Evolutionary conservation across 2,888 invertebrate genomes (phyloP), one percentile per base, ranked within the genome.

Genomic region (Ornithoptera alexandrae): DNA sequence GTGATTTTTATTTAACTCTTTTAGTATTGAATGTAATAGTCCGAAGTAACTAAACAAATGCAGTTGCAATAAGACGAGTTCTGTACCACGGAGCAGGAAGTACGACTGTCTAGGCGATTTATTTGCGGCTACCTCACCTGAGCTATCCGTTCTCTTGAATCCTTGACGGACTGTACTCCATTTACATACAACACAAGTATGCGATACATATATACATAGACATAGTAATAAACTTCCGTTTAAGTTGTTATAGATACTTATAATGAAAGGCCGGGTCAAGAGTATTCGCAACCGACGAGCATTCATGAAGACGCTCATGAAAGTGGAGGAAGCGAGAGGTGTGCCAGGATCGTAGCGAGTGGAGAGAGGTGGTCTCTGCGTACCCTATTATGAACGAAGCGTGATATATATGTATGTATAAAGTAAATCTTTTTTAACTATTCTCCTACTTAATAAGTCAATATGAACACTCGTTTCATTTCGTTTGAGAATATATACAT

Each of bases 21-120:
- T 39, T 39, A 50, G 50, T 50, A 50, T 18, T 18, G 17, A 17
- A 18, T 1, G 50, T 50, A 17, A 15, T 50, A 17, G 12, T 50
- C 15, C 17, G 18, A 17, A 17, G 12, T 50, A 50, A 50, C 12
- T 50, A 18, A 50, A 61, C 46, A 46, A 42, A 20, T 22, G 22
- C 20, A 12, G 10, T 79, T 80, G 89, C 88, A 90, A 90, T 89
- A 90, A 90, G 88, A 89, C 87, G 78, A 86, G 82, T 88, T 90
- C 89, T 90, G 87, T 89, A 86, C 90, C 88, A 80, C 78, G 78
- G 79, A 75, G 70, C 74, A 76, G 77, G 73, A 81, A 81, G 84
- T 82, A 82, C 84, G 82, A 83, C 79, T 76, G 80, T 81, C 83
- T 81, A 75, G 79, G 81, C 79, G 83, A 89, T 89, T 89, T 89